Evolutionary conservation across 2,888 invertebrate genomes (phyloP).

Genomic region (Eupeodes latifasciatus): DNA sequence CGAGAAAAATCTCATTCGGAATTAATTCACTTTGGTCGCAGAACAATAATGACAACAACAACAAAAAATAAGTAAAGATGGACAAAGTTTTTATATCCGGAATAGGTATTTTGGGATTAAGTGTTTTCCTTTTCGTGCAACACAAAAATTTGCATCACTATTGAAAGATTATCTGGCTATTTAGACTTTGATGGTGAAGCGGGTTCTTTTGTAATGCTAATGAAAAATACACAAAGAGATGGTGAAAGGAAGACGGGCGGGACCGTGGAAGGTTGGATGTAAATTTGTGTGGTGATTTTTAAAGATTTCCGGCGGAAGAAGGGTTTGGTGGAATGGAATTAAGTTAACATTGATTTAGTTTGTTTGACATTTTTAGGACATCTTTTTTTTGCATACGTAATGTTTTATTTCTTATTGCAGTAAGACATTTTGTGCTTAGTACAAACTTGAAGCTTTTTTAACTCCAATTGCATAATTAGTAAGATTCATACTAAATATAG

Average conservation of each 20-base stretch:
- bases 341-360: background rate
- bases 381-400: background rate
- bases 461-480: no score
- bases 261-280: background rate
- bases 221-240: background rate
- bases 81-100: conserved; percentile 21
- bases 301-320: background rate
- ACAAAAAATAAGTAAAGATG: background rate
- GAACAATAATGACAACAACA: conserved; percentile 2
- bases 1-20: conserved; percentile 18
- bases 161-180: conserved; percentile 25
- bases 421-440: no score
- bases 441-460: no score
- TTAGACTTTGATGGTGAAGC: conserved; percentile 11
- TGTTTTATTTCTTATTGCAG: no score
- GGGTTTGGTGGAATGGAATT: background rate
- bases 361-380: background rate
- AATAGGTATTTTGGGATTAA: conserved; percentile 7
- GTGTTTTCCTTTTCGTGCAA: conserved; percentile 21
- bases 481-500: no score
- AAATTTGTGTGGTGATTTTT: background rate
- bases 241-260: no score
- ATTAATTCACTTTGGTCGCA: conserved; percentile 49
- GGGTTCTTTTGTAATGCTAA: conserved; percentile 7
- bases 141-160: conserved; percentile 35